Evolutionary conservation across 2,797 vertebrate genomes (phyloP).

Genomic region (Hypotaenidia okinawae): DNA sequence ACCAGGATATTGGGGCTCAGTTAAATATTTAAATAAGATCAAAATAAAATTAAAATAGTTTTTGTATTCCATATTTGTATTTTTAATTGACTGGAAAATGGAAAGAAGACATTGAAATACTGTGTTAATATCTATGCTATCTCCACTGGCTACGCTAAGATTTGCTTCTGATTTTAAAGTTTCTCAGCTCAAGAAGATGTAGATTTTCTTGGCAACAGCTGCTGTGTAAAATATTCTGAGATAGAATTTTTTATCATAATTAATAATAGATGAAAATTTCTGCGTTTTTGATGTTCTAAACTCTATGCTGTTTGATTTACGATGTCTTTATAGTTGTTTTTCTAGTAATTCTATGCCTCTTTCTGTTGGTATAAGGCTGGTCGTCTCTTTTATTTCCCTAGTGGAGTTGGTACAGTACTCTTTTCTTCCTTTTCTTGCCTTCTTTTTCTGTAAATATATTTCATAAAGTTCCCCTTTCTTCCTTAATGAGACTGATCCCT

Average conservation of each 20-base stretch:
- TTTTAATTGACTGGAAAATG: constrained; percentile 74
- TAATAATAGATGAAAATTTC: constrained; percentile 87
- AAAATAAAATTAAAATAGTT: constrained; percentile 71
- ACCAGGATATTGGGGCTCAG: constrained; percentile 17
- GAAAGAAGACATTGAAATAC: constrained; percentile 59
- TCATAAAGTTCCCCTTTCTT: constrained; percentile 62
- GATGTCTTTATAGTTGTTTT: constrained; percentile 83
- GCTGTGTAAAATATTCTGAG: constrained; percentile 84
- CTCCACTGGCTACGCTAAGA: constrained; percentile 60
- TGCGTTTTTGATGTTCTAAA: constrained; percentile 84
- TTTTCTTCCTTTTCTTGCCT: constrained; percentile 27
- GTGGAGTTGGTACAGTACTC: constrained; percentile 37
- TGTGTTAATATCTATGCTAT: constrained; percentile 67
- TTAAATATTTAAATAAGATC: constrained; percentile 71
- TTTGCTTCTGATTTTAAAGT: constrained; percentile 75
- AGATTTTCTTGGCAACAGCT: constrained; percentile 79
- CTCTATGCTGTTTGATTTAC: constrained; percentile 85
- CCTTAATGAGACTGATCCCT: constrained; percentile 50
- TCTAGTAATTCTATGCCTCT: constrained; percentile 74
- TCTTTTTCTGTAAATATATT: constrained; percentile 60
- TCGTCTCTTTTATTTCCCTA: constrained; percentile 67
- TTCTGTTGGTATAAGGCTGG: constrained; percentile 72
- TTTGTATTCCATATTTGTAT: constrained; percentile 62
- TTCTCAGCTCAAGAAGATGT: constrained; percentile 76
- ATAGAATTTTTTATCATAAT: constrained; percentile 86